Base-by-base conservation (phyloP, 2,888 invertebrate species). In the Halictus quadricinctus region DNA sequence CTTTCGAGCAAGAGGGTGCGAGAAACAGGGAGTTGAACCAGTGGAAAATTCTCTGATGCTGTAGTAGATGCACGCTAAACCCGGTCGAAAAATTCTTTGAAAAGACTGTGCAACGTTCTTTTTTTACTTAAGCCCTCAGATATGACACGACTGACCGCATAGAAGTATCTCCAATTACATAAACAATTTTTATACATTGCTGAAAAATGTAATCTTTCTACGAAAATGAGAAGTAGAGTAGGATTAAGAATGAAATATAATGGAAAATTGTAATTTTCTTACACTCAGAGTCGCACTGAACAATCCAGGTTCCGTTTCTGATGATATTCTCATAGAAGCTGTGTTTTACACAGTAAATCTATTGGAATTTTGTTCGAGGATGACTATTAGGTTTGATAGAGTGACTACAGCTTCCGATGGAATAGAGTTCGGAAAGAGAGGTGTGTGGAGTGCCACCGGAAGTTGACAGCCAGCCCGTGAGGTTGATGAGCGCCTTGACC, bases 401-500 rank as follows among this genome's bases (percentile, higher is more conserved):
- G 8, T 21, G 69, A 41, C 69, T 13, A 10, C 48, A 70, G 36
- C 10, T 8, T 41, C 21, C 46, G 41, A 69, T 12, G 50, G 50
- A 18, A 18, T 54, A n/a, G 54, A n/a, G 54, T 77, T 69, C 18
- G 8, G 66, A 50, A 66, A 46, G 13, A 12, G 41, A 78, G 70
- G 43, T 36, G 70, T 13, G 25, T n/a, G 70, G 4, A 43, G 21
- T 13, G 54, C 41, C 41, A 54, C 70, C 50, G 80, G 80, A 76
- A 76, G 80, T 72, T 80, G 60, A 72, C 75, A 72, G 80, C 72
- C 76, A 80, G 36, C 43, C 43, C n/a, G 29, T n/a, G 60, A 75
- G 18, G 60, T 60, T 54, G 72, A 54, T 18, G 80, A 75, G 64
- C 70, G 58, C 82, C 80, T 80, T 82, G 80, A 80, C 82, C 82